A percentile compares a stretch with the other conserved stretches of the same genome.
Conservation (phyloP, 2,113 vertebrate species). For the Pongo pygmaeus region DNA sequence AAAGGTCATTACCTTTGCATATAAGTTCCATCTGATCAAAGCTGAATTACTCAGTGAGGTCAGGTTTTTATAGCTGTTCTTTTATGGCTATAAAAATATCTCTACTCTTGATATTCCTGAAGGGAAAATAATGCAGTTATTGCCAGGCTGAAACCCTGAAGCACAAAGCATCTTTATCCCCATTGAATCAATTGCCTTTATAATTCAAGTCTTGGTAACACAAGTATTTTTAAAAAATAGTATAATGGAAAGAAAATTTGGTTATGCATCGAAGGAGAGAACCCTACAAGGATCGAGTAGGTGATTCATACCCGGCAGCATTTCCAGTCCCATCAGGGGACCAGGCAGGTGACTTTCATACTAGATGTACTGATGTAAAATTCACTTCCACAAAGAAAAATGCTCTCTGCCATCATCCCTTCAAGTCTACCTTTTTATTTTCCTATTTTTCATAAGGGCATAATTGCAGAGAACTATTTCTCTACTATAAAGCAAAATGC, state of each 20-base stretch:
- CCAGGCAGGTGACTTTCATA: background rate
- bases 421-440: background rate
- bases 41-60: background rate
- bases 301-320: background rate
- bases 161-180: background rate
- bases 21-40: background rate
- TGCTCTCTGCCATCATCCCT: background rate
- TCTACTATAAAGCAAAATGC: background rate
- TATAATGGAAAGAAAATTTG: background rate
- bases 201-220: conserved; percentile 5
- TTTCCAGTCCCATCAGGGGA: background rate
- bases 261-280: background rate
- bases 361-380: background rate
- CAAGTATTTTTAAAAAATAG: background rate
- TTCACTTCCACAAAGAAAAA: background rate
- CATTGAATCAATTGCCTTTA: background rate
- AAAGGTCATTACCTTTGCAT: background rate
- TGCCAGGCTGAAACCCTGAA: background rate
- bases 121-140: background rate
- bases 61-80: background rate
- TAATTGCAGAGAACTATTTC: background rate
- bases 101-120: background rate
- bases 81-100: background rate
- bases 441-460: background rate
- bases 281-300: background rate